phyloP scores from a whole-genome alignment of 2,888 invertebrate species.

The Drosophila ezoana region DNA sequence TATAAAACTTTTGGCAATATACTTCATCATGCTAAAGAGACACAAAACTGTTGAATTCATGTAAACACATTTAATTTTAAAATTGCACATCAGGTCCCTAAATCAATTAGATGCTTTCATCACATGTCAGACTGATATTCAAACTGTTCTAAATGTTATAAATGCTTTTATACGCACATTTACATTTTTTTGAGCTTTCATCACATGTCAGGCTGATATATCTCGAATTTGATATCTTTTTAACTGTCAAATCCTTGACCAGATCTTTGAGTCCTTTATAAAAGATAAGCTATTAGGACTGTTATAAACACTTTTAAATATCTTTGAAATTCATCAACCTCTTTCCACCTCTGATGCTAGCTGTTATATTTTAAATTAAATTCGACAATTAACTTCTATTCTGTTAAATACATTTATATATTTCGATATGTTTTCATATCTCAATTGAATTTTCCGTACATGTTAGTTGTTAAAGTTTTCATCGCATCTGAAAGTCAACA shows the following conservation, averaged over 20 bases:
- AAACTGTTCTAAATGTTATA: background rate
- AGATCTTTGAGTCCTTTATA: background rate
- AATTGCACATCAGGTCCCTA: too few species aligned
- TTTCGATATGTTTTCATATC: too few species aligned
- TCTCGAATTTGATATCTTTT: background rate
- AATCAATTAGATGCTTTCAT: too few species aligned
- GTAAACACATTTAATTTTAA: background rate
- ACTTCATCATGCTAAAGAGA: too few species aligned
- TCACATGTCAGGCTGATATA: background rate
- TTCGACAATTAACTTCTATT: background rate
- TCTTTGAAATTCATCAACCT: background rate
- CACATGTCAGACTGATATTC: background rate
- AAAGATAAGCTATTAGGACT: too few species aligned
- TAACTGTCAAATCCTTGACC: background rate
- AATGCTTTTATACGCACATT: constrained; percentile 2
- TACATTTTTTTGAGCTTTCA: too few species aligned
- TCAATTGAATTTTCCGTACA: background rate
- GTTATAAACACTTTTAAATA: too few species aligned
- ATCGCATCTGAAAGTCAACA: background rate
- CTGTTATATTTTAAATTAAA: background rate
- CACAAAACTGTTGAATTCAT: background rate
- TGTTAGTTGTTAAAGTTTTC: background rate
- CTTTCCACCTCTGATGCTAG: background rate
- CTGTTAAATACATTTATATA: constrained; percentile 3
- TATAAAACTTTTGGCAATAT: background rate